phyloP scores from a whole-genome alignment of 1,140 invertebrate genomes.

The Eumeta japonica region DNA sequence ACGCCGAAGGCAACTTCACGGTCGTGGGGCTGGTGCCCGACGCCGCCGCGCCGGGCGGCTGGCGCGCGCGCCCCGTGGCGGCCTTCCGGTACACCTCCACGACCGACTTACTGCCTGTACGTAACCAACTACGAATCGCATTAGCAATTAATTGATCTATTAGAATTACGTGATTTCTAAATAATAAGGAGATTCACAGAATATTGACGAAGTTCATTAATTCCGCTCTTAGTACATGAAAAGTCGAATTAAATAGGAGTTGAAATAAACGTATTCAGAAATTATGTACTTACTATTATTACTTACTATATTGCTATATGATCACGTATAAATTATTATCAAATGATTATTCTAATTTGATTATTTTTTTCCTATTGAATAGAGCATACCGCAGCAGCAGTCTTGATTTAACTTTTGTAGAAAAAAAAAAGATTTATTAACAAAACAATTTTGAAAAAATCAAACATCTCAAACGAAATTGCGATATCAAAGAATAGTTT shows the following conservation, averaged over 20 bases:
- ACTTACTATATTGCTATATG: too few relatives aligned
- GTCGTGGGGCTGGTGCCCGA: constrained; percentile 73
- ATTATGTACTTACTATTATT: too few relatives aligned
- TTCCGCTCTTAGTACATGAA: too few relatives aligned
- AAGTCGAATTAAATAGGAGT: too few relatives aligned
- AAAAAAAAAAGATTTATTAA: too few relatives aligned
- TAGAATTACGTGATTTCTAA: constrained; percentile 1
- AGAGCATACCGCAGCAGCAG: neutral
- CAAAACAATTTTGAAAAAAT: too few relatives aligned
- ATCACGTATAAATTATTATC: too few relatives aligned
- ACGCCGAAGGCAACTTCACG: constrained; percentile 89
- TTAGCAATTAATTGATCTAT: neutral
- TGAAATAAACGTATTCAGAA: too few relatives aligned
- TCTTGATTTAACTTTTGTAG: neutral
- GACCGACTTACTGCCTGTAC: constrained; percentile 33
- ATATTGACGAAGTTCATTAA: neutral
- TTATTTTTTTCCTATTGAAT: neutral
- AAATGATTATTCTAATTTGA: neutral
- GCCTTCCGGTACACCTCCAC: constrained; percentile 67
- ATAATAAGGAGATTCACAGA: neutral
- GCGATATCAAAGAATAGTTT: too few relatives aligned
- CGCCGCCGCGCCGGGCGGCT: constrained; percentile 45
- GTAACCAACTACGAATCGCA: constrained; percentile 5
- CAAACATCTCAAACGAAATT: too few relatives aligned
- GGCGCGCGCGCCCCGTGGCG: constrained; percentile 72